Percentiles rank a stretch among this genome's conserved stretches.
Conservation (phyloP, 2,888 invertebrate genomes). For the Onchidella celtica region DNA sequence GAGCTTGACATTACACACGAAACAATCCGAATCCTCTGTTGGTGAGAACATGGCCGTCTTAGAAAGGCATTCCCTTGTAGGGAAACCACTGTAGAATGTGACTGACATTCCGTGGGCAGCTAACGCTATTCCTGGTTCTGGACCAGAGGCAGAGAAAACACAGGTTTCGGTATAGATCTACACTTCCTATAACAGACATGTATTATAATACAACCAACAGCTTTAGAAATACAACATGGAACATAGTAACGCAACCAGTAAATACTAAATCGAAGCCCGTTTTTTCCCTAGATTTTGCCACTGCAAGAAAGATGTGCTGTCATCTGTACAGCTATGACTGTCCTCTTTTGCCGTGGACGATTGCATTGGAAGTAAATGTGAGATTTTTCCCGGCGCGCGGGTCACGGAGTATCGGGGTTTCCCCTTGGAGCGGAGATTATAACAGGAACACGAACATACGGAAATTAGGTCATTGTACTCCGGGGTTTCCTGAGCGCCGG, state of each 20-base stretch:
- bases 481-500: constrained; percentile 76
- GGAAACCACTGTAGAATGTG: no score
- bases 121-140: no score
- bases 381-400: constrained; percentile 55
- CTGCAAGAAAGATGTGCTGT: constrained; percentile 48
- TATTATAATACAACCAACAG: no score
- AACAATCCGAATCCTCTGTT: no score
- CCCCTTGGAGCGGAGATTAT: constrained; percentile 79
- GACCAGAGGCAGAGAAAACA: not conserved
- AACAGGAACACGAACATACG: constrained; percentile 92
- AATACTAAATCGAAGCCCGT: constrained; percentile 51
- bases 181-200: not conserved
- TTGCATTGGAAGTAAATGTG: constrained; percentile 57
- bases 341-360: constrained; percentile 41
- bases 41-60: no score
- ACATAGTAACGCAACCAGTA: not conserved
- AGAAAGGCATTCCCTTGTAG: no score
- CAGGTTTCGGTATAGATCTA: not conserved
- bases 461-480: constrained; percentile 87
- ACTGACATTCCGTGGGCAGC: no score
- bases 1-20: no score
- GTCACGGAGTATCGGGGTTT: constrained; percentile 72
- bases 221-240: not conserved
- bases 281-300: constrained; percentile 49
- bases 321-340: constrained; percentile 48